These are phyloP conservation scores for Tenthredo scrophulariae DNA, from an alignment of 2,888 invertebrate species.

Conservation along the genomic window DNA sequence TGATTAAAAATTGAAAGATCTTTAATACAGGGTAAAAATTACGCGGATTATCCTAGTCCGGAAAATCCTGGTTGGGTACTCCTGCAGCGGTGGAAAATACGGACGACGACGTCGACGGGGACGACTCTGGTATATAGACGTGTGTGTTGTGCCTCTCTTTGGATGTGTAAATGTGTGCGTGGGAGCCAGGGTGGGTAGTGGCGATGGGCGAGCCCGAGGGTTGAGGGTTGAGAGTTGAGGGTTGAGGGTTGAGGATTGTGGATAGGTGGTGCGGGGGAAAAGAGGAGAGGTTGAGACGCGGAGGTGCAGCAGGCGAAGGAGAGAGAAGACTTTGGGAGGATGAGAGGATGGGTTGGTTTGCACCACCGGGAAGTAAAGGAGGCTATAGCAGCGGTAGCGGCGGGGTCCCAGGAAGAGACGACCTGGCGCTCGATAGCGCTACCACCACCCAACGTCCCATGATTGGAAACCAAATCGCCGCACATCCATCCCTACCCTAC, in stretches of 20 bases:
- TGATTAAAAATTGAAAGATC: background rate
- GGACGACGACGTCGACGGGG: slow-evolving; percentile 15
- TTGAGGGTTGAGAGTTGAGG: slow-evolving; percentile 54
- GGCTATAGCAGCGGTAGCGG: slow-evolving; percentile 66
- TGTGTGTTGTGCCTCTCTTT: slow-evolving; percentile 37
- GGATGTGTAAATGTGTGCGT: slow-evolving; percentile 47
- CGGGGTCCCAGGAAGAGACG: slow-evolving; percentile 70
- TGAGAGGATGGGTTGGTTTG: slow-evolving; percentile 73
- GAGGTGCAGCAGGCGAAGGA: slow-evolving; percentile 59
- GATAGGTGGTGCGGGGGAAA: slow-evolving; percentile 60
- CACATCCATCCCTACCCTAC: slow-evolving; percentile 73
- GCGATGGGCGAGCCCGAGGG: slow-evolving; percentile 56
- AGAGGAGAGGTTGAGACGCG: slow-evolving; percentile 61
- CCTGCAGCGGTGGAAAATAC: slow-evolving; percentile 23
- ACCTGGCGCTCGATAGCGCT: slow-evolving; percentile 76
- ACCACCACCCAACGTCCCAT: slow-evolving; percentile 76
- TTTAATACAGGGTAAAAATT: background rate
- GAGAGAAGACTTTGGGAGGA: slow-evolving; percentile 60
- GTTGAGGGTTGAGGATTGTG: slow-evolving; percentile 54
- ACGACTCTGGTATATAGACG: slow-evolving; percentile 24
- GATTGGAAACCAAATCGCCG: slow-evolving; percentile 79
- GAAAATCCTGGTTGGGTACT: slow-evolving; percentile 40
- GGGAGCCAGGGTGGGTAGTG: slow-evolving; percentile 58
- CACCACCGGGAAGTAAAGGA: slow-evolving; percentile 70
- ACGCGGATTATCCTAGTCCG: background rate